phyloP scores from a whole-genome alignment of 2,888 invertebrate genomes.

The Lacanobia wlatinum region DNA sequence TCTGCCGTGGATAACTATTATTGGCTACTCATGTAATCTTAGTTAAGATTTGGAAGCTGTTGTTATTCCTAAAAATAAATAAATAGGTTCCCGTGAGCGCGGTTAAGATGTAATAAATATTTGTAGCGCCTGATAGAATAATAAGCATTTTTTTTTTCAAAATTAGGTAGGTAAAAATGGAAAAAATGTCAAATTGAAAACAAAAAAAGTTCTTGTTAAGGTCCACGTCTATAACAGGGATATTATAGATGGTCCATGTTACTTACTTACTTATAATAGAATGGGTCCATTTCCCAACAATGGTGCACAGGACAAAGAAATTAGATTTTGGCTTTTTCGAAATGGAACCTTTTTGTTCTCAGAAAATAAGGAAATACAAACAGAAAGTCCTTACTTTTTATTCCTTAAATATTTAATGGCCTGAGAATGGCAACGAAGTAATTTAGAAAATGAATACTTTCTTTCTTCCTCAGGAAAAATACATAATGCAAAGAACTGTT shows the following conservation, averaged over 20 bases:
- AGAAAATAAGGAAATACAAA: conserved; percentile 41
- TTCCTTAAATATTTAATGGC: conserved; percentile 55
- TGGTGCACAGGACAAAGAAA: conserved; percentile 28
- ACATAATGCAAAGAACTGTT: conserved; percentile 23
- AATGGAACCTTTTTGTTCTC: conserved; percentile 34
- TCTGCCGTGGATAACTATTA: no score
- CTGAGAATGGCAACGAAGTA: conserved; percentile 34
- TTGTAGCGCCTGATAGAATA: not conserved
- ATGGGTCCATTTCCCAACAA: conserved; percentile 22
- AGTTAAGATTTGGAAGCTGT: no score
- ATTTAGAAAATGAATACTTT: conserved; percentile 46
- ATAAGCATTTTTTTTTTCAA: not conserved
- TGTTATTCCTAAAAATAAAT: no score
- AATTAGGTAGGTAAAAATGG: not conserved
- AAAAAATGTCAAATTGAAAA: not conserved
- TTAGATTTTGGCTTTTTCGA: conserved; percentile 34
- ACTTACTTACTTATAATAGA: conserved; percentile 6
- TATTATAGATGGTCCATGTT: not conserved
- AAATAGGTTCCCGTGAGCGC: no score
- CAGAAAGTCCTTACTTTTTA: conserved; percentile 51
- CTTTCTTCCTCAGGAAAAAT: conserved; percentile 17
- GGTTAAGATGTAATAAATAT: no score
- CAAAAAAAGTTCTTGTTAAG: not conserved
- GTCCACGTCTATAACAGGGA: not conserved
- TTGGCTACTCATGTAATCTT: no score